Evolutionary conservation across 2,113 vertebrate species (phyloP).

Genomic region (Buteo buteo): DNA sequence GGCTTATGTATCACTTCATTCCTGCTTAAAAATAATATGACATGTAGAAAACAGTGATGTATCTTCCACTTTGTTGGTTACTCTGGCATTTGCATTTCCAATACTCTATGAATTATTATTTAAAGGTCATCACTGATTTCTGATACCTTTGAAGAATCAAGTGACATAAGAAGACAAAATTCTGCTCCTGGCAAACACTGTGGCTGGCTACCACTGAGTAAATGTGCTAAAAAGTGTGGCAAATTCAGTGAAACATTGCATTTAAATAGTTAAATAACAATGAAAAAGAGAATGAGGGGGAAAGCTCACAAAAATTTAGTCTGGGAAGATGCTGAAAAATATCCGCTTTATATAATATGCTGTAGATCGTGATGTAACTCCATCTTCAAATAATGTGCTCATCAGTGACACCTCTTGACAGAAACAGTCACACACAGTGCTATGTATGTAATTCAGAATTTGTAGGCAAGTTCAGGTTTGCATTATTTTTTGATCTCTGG

Average conservation of each 20-base stretch:
- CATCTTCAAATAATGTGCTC: neutral
- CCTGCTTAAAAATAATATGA: neutral
- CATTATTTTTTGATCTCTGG: neutral
- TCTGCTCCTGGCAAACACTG: neutral
- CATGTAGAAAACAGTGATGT: neutral
- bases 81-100: neutral
- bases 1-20: neutral
- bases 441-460: neutral
- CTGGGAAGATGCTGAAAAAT: neutral
- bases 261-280: neutral
- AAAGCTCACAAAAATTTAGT: neutral
- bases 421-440: neutral
- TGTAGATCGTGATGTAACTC: neutral
- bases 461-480: neutral
- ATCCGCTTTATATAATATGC: neutral
- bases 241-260: neutral
- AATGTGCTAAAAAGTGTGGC: neutral
- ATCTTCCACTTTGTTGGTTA: neutral
- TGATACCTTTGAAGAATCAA: neutral
- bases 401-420: neutral
- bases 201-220: neutral
- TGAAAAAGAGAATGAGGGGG: neutral
- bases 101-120: neutral
- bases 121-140: neutral
- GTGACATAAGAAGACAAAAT: neutral